Conservation (phyloP, 2,113 vertebrate genomes). For the Crocuta crocuta region DNA sequence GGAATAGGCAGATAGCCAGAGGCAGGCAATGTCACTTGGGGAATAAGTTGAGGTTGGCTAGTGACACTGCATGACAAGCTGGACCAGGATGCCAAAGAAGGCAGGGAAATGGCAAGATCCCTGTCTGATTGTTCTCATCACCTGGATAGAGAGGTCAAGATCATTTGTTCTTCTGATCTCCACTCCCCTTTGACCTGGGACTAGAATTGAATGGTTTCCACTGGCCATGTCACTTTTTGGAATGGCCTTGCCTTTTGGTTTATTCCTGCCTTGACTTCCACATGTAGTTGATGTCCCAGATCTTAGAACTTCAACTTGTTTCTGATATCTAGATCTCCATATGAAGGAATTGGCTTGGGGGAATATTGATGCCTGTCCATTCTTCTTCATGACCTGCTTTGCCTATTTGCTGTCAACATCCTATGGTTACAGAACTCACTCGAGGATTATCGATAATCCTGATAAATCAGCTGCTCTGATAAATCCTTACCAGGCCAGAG, state of each 20-base stretch:
- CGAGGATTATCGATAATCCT: background rate
- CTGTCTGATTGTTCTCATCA: conserved; percentile 5
- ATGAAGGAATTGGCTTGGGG: background rate
- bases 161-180: background rate
- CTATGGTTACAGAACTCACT: conserved; percentile 43
- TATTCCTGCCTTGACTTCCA: conserved; percentile 4
- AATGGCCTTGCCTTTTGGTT: conserved; percentile 35
- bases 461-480: background rate
- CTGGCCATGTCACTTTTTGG: background rate
- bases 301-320: conserved; percentile 49
- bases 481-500: background rate
- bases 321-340: conserved; percentile 5
- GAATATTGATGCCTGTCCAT: background rate
- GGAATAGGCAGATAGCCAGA: conserved; percentile 20
- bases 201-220: background rate
- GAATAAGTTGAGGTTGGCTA: conserved; percentile 25
- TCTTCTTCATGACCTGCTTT: conserved; percentile 53
- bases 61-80: background rate
- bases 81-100: background rate
- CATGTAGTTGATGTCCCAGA: background rate
- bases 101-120: background rate
- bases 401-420: background rate
- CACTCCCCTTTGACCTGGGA: conserved; percentile 18
- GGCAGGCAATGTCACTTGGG: background rate
- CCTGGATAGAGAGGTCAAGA: background rate